Base-by-base conservation (phyloP, 2,797 vertebrate species). In the Tinamus major region DNA sequence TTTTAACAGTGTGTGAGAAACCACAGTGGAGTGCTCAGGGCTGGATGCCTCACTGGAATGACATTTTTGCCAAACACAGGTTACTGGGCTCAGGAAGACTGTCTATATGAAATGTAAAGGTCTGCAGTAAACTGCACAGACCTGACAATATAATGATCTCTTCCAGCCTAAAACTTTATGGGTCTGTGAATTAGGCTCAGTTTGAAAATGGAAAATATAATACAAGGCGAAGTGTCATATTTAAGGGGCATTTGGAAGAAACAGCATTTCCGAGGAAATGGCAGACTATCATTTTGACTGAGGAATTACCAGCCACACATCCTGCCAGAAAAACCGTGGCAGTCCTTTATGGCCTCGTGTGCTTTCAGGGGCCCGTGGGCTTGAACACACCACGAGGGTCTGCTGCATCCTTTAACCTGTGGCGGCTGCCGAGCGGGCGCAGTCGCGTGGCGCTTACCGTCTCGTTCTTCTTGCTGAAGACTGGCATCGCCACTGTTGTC, bases 381-480 rank as follows among this genome's bases (percentile, higher is more conserved):
- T 85, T 33, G 48, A 51, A 63, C 46, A 27, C 4, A 24, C 44
- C 1, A 1, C 49, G 7, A 7, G 61, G n/a, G 5, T 33, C 53
- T 1, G 0, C 48, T 29, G 51, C 27, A 76, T 27, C 15, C 44
- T 33, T 46, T 20, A 64, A 48, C 16, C 24, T 69, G 29, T 55
- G 58, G 35, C 29, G 31, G 4, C 29, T 37, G 39, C 55, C 24
- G 41, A 53, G 51, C 37, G 29, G 19, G 31, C 1, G 2, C 29
- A 80, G 79, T 64, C 55, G 2, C 0, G 0, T 8, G 12, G 39
- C 78, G 96, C 98, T 98, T 95, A 99, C 99, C 9, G 99, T 99
- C 96, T 99, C 99, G 3, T 99, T 98, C 97, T 99, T 99, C 97
- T 99, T 99, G 97, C 99, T 99, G 98, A 99, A 99, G 92, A 99